phyloP scores from a whole-genome alignment of 2,888 invertebrate species.

The Oeneis ivallda region DNA sequence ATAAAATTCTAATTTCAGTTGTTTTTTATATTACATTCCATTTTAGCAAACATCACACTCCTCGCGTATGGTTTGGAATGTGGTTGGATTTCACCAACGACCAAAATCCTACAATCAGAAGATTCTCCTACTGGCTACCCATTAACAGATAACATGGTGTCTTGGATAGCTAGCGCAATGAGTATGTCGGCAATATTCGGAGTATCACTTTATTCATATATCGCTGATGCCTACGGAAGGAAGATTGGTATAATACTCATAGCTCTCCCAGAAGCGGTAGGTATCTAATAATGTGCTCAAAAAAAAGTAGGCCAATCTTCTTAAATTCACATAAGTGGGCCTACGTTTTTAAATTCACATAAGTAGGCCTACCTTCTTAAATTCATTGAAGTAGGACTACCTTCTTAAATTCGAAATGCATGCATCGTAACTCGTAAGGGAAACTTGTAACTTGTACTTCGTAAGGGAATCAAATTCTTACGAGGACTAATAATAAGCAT shows the following conservation, averaged over 20 bases:
- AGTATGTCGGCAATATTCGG: constrained; percentile 58
- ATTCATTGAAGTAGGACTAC: too few species aligned
- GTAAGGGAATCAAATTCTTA: too few species aligned
- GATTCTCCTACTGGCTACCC: constrained; percentile 55
- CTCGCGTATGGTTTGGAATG: constrained; percentile 55
- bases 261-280: constrained; percentile 66
- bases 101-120: constrained; percentile 55
- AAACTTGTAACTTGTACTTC: too few species aligned
- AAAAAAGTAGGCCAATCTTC: not conserved
- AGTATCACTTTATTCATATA: constrained; percentile 64
- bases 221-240: constrained; percentile 68
- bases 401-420: too few species aligned
- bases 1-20: too few species aligned
- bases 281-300: constrained; percentile 36
- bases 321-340: too few species aligned
- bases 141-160: constrained; percentile 59
- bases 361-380: too few species aligned
- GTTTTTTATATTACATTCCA: not conserved
- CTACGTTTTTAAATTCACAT: too few species aligned
- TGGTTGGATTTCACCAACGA: constrained; percentile 68
- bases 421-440: too few species aligned
- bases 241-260: constrained; percentile 66
- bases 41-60: constrained; percentile 34
- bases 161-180: constrained; percentile 70
- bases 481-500: too few species aligned